Evolutionary conservation across 1,140 invertebrate species (phyloP).

Genomic region (Vanessa tameamea): DNA sequence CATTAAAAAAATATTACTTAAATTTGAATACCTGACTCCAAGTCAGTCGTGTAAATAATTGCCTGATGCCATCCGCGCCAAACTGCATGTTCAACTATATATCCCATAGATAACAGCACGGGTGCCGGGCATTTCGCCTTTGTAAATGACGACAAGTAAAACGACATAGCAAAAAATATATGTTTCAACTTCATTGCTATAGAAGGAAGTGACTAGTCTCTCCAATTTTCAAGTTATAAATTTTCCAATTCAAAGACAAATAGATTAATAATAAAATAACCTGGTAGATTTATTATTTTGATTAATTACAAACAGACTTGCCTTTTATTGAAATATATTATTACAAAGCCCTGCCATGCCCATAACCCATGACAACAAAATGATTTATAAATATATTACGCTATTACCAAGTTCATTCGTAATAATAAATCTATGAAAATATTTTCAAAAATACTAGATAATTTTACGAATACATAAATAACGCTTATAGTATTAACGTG

Average conservation of each 20-base stretch:
- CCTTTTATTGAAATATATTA: no score
- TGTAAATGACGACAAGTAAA: background rate
- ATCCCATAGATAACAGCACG: constrained; percentile 12
- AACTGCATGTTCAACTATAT: constrained; percentile 75
- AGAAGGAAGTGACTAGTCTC: background rate
- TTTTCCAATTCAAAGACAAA: no score
- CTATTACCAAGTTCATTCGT: no score
- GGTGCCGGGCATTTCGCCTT: background rate
- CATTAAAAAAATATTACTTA: background rate
- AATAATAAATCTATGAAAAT: no score
- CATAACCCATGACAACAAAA: no score
- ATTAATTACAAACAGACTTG: background rate
- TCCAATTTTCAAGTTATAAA: no score
- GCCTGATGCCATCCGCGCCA: constrained; percentile 80
- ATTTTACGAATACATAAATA: no score
- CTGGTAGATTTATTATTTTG: background rate
- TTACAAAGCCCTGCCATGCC: no score
- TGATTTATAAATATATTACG: no score
- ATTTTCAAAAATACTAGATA: no score
- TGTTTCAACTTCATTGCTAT: background rate
- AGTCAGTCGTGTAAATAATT: constrained; percentile 59
- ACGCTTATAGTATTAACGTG: no score
- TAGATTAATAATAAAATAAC: no score
- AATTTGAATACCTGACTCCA: constrained; percentile 49
- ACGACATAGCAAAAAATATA: background rate